phyloP scores from a whole-genome alignment of 2,113 vertebrate species.

The Anser brachyrhynchus region DNA sequence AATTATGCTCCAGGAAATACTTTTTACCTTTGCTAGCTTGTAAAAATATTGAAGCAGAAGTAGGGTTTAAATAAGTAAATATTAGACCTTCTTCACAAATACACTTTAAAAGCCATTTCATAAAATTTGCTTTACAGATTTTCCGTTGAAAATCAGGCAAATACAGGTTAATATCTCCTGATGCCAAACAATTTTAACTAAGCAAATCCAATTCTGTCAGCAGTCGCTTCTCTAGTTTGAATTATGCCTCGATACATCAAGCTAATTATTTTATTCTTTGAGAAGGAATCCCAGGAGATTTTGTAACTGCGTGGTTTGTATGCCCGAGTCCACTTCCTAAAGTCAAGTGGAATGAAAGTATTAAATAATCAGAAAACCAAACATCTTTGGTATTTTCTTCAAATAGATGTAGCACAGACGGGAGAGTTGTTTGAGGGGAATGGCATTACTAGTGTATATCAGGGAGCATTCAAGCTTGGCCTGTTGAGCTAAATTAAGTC shows the following conservation, averaged over 20 bases:
- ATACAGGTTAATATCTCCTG: not conserved
- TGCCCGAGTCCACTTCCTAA: not conserved
- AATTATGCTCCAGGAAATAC: not conserved
- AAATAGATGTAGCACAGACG: not conserved
- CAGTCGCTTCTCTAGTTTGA: not conserved
- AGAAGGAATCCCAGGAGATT: slow-evolving; percentile 14
- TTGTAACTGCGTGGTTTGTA: slow-evolving; percentile 25
- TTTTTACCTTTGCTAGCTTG: slow-evolving; percentile 8
- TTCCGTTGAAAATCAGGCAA: not conserved
- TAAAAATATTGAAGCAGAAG: slow-evolving; percentile 3
- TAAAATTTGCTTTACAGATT: not conserved
- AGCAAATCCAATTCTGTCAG: not conserved
- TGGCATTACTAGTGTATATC: not conserved
- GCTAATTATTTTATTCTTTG: slow-evolving; percentile 20
- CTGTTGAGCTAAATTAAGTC: not conserved
- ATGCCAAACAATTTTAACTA: not conserved
- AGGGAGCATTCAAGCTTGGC: not conserved
- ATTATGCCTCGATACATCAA: not conserved
- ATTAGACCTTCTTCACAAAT: slow-evolving; percentile 19
- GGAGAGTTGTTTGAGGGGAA: not conserved
- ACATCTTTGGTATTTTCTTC: not conserved
- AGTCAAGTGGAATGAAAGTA: slow-evolving; percentile 9
- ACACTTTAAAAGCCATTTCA: not conserved
- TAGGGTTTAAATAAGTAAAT: slow-evolving; percentile 24
- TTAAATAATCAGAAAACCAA: slow-evolving; percentile 48